These are phyloP conservation scores for Notarius quadriscutis DNA, from an alignment of 2,113 vertebrate species.

Conservation along the genomic window DNA sequence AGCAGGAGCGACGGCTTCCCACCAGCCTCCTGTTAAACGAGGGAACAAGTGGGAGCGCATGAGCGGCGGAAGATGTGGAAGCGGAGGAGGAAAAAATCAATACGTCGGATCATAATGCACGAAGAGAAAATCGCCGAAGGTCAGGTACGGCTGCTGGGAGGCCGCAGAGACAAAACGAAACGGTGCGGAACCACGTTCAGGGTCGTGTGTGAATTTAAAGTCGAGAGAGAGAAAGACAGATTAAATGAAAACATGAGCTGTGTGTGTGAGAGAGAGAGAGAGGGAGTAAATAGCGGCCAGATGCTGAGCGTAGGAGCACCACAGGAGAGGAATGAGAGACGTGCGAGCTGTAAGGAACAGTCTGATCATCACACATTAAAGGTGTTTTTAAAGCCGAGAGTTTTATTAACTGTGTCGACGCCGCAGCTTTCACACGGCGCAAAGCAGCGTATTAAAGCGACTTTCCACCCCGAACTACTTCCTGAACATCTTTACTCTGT, in stretches of 20 bases:
- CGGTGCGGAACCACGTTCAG: background rate
- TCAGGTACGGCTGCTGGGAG: background rate
- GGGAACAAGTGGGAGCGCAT: background rate
- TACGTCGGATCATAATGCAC: background rate
- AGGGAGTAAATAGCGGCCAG: constrained; percentile 8
- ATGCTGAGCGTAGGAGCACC: constrained; percentile 6
- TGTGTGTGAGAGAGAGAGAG: background rate
- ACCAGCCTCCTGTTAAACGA: constrained; percentile 10
- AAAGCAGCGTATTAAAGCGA: too few relatives aligned
- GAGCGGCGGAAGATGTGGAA: background rate
- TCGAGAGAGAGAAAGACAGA: background rate
- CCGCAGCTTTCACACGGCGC: background rate
- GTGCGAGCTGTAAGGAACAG: constrained; percentile 11
- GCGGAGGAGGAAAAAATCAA: background rate
- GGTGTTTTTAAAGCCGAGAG: background rate
- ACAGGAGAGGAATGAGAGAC: constrained; percentile 22
- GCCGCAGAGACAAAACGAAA: background rate
- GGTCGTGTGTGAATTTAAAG: constrained; percentile 6
- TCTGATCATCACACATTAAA: constrained; percentile 12
- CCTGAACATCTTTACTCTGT: background rate
- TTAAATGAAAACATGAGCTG: constrained; percentile 6
- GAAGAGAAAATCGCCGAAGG: background rate
- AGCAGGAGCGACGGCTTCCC: background rate
- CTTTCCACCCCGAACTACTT: too few relatives aligned
- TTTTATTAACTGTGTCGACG: background rate